Percentiles rank a stretch among this genome's conserved stretches.
These are phyloP conservation scores for Temnopleurus reevesii DNA, from an alignment of 53 echinoderm and acorn worm species.

Conservation along the genomic window DNA sequence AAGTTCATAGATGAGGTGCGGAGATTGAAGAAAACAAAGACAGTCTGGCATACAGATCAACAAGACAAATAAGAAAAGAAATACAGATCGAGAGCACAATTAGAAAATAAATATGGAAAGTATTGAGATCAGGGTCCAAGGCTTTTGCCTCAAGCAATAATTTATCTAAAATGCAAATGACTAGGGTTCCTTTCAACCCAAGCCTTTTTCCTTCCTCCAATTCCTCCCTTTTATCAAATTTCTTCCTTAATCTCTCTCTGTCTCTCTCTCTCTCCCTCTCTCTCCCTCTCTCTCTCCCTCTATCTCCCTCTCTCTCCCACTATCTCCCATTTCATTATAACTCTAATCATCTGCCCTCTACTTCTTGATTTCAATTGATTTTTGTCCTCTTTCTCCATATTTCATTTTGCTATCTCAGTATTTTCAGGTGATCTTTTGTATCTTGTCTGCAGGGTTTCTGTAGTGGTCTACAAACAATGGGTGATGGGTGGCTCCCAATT, in stretches of 20 bases:
- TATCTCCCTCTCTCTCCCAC: background rate
- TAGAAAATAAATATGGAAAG: slow-evolving; percentile 26
- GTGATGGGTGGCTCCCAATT: background rate
- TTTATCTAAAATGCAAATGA: slow-evolving; percentile 54
- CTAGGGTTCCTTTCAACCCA: slow-evolving; percentile 4
- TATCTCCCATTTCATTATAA: too few relatives aligned
- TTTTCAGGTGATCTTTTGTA: slow-evolving; percentile 3
- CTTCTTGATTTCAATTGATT: slow-evolving; percentile 37
- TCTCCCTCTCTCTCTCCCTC: background rate
- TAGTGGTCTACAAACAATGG: background rate
- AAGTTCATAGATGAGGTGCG: slow-evolving; percentile 9
- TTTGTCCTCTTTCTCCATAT: slow-evolving; percentile 15
- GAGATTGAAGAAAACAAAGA: slow-evolving; percentile 3
- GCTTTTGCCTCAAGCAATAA: slow-evolving; percentile 38
- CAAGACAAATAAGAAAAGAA: slow-evolving; percentile 42
- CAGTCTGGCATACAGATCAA: slow-evolving; percentile 1
- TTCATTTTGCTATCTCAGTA: background rate
- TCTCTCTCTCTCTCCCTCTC: background rate
- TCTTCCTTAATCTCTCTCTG: too few relatives aligned
- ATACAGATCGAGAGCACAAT: background rate
- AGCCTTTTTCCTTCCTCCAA: slow-evolving; percentile 35
- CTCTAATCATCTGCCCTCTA: slow-evolving; percentile 17
- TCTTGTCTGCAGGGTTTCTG: background rate
- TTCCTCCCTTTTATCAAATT: slow-evolving; percentile 39
- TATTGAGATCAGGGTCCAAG: slow-evolving; percentile 50